These are phyloP conservation scores for Corapipo altera DNA, from an alignment of 2,113 vertebrate species.

Conservation along the genomic window DNA sequence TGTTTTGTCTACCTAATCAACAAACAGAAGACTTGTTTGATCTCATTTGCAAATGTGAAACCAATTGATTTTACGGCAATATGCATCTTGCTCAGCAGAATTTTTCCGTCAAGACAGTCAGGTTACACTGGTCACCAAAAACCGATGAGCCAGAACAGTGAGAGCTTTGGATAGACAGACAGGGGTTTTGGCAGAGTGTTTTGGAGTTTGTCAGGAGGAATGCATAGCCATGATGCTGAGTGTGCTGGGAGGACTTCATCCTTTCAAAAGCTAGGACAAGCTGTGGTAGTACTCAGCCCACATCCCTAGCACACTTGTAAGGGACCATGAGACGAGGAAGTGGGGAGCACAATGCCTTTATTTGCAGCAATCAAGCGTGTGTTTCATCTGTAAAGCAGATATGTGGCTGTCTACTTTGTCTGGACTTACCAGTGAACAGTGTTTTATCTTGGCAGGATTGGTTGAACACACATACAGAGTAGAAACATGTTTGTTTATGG, in stretches of 20 bases:
- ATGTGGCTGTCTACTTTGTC: background rate
- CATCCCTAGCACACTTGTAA: background rate
- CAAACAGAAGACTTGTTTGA: background rate
- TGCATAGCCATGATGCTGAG: accelerated
- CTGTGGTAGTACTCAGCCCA: background rate
- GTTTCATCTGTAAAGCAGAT: background rate
- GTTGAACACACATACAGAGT: background rate
- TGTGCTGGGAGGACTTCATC: background rate
- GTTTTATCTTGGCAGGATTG: background rate
- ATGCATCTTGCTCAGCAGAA: background rate
- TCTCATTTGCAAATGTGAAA: constrained; percentile 18
- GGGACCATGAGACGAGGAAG: background rate
- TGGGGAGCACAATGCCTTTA: background rate
- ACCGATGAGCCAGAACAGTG: background rate
- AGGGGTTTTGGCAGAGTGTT: background rate
- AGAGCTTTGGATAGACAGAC: background rate
- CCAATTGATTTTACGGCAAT: background rate
- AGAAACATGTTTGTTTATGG: background rate
- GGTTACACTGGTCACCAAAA: background rate
- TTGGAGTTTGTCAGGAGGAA: background rate
- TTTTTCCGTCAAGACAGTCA: background rate
- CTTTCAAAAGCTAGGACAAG: background rate
- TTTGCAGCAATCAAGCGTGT: background rate
- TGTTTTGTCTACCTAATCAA: background rate
- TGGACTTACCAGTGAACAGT: background rate